phyloP scores from a whole-genome alignment of 2,113 vertebrate species.

The Mobula birostris region DNA sequence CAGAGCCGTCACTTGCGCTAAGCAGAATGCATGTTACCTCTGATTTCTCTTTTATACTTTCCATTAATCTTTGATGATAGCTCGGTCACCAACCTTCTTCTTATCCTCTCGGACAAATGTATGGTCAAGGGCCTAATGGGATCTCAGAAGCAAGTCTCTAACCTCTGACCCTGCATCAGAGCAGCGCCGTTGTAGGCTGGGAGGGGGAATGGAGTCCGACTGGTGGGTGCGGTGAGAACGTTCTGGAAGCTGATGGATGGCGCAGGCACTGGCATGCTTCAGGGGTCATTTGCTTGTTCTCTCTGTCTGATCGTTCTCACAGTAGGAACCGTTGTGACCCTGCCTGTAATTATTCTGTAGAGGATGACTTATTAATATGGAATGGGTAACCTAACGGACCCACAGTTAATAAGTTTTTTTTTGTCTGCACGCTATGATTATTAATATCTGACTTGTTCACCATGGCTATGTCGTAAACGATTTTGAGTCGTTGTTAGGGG shows the following conservation, averaged over 20 bases:
- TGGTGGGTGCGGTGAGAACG: constrained; percentile 56
- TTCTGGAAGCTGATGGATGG: constrained; percentile 57
- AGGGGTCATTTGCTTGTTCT: constrained; percentile 44
- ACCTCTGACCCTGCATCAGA: constrained; percentile 48
- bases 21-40: constrained; percentile 72
- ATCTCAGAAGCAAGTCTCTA: constrained; percentile 62
- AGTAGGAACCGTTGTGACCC: not conserved
- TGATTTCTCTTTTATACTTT: constrained; percentile 69
- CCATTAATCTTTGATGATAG: constrained; percentile 87
- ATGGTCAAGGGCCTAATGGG: constrained; percentile 89
- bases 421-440: constrained; percentile 4
- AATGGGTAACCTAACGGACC: not conserved
- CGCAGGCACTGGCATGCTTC: constrained; percentile 54
- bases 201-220: constrained; percentile 43
- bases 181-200: constrained; percentile 39
- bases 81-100: constrained; percentile 69
- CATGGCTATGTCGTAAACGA: not conserved
- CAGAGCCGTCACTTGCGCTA: constrained; percentile 75
- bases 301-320: not conserved
- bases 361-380: constrained; percentile 23
- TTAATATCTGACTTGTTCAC: not conserved
- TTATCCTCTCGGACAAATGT: constrained; percentile 92
- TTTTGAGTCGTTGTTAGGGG: not conserved
- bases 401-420: constrained; percentile 5
- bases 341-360: not conserved